Evolutionary conservation across 2,888 invertebrate species (phyloP), one percentile per base, ranked within the genome.

Genomic region (Leptarthrus brevirostris): DNA sequence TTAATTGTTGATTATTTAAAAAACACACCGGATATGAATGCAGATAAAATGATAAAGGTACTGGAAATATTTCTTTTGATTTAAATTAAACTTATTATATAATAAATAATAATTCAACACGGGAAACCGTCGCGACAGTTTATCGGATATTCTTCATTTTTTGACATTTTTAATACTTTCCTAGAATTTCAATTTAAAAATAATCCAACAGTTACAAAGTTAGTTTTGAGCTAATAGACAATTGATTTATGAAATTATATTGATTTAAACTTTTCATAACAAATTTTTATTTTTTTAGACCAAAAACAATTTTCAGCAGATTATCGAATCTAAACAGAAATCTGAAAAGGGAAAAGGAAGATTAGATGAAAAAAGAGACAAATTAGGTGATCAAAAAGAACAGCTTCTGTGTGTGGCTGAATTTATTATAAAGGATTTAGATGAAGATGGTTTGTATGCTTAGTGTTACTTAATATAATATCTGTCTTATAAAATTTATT

Each of bases 1-100:
- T 81, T 91, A 18, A 89, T 91, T 0, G 88, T 89, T 1, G 88
- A 87, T 78, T 90, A 89, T 81, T 80, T 91, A 18, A 87, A 85
- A 71, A 5, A 16, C 52, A 81, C 82, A 4, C 81, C 82, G 76
- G 81, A 82, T 26, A 69, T 74, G 18, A 76, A 78, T 54, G 66
- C 14, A 1, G 26, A n/a, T 12, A 18, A 24, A 24, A 26, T 66
- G n/a, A 30, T 12, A 24, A 47, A 44, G 47, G 30, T 66, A 14
- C n/a, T n/a, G n/a, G n/a, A n/a, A n/a, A n/a, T n/a, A 0, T 30
- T 30, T 30, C 14, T 3, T 6, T 47, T 47, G 1, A 12, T 47
- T 47, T 47, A n/a, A 47, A 47, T 47, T 47, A 12, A 1, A 12
- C n/a, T 6, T 3, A 12, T 16, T 2, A 12, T n/a, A 16, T 14